Percentiles rank a stretch among this genome's conserved stretches.
These are phyloP conservation scores for Dromius quadrimaculatus DNA, from an alignment of 2,888 invertebrate species.

Conservation along the genomic window DNA sequence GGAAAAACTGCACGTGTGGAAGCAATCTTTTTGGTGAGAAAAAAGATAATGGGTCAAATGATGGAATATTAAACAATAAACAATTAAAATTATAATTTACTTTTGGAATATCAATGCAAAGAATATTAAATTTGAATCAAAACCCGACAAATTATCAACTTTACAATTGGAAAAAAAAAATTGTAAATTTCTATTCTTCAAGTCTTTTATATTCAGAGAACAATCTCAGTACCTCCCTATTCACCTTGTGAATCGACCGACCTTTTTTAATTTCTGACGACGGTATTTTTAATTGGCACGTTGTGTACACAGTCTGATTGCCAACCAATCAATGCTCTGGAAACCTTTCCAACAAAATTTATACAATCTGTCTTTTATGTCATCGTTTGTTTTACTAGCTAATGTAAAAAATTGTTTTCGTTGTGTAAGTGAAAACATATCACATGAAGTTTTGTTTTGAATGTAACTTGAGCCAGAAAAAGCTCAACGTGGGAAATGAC, in stretches of 20 bases:
- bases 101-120: no score
- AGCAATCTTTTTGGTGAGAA: no score
- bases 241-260: not conserved
- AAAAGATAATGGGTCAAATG: no score
- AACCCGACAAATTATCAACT: no score
- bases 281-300: conserved; percentile 41
- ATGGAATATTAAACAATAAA: no score
- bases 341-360: conserved; percentile 17
- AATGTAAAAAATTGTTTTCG: conserved; percentile 12
- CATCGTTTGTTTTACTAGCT: no score
- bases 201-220: not conserved
- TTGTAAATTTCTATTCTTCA: no score
- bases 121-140: no score
- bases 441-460: conserved; percentile 3
- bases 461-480: conserved; percentile 1
- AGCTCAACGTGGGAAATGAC: conserved; percentile 2
- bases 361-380: not conserved
- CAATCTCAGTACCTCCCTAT: not conserved
- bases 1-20: not conserved
- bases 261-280: conserved; percentile 14
- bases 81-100: no score
- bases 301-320: conserved; percentile 34
- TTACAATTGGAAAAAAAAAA: no score
- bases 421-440: not conserved
- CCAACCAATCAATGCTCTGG: conserved; percentile 8